Percentiles rank a stretch among this genome's conserved stretches.
phyloP scores from a whole-genome alignment of 2,113 vertebrate genomes.

The Syrrhaptes paradoxus region DNA sequence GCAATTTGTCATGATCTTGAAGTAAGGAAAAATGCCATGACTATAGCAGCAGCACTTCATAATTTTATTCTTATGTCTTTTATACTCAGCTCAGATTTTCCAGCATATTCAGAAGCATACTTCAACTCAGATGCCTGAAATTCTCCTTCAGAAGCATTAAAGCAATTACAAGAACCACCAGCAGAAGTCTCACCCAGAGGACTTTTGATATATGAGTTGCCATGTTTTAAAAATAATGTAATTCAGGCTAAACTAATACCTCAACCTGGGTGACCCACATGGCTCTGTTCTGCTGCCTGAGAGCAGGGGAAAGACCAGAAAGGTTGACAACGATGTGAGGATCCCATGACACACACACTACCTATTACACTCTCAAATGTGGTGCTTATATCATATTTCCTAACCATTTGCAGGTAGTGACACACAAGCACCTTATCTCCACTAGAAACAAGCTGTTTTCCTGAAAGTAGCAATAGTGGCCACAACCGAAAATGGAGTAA shows the following conservation, averaged over 20 bases:
- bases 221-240: not conserved
- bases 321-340: fast-evolving
- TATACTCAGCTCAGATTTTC: not conserved
- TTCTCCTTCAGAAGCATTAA: not conserved
- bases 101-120: not conserved
- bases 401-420: not conserved
- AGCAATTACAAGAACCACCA: not conserved
- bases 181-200: not conserved
- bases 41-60: not conserved
- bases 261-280: not conserved
- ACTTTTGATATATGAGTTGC: not conserved
- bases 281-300: not conserved
- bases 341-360: not conserved
- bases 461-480: not conserved
- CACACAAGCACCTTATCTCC: not conserved
- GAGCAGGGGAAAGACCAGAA: not conserved
- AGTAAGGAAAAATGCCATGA: not conserved
- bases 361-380: not conserved
- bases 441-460: not conserved
- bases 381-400: not conserved
- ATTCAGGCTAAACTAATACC: not conserved
- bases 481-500: not conserved
- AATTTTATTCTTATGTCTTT: not conserved
- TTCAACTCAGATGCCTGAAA: not conserved
- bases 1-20: not conserved